A percentile compares a stretch with the other conserved stretches of the same genome.
These are phyloP conservation scores for Pomatorhinus ruficollis DNA, from an alignment of 2,113 vertebrate genomes.

Conservation along the genomic window DNA sequence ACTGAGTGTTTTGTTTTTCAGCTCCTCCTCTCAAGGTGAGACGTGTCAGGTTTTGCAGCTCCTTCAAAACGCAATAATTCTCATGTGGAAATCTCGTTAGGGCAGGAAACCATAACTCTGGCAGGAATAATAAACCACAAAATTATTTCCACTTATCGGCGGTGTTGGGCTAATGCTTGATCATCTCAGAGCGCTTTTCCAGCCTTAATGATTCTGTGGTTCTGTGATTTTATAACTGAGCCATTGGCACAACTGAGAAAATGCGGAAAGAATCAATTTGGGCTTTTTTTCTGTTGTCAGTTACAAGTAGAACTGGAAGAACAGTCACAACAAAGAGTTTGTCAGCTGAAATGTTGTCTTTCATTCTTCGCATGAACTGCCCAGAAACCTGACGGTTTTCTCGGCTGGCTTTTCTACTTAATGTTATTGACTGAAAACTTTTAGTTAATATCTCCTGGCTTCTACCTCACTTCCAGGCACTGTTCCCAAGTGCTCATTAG, in stretches of 20 bases:
- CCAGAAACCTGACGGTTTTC: background rate
- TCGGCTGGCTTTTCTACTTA: background rate
- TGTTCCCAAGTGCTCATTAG: background rate
- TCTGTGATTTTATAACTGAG: background rate
- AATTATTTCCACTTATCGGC: background rate
- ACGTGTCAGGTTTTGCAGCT: background rate
- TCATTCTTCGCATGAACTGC: background rate
- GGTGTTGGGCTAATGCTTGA: background rate
- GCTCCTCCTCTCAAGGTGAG: background rate
- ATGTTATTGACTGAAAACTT: background rate
- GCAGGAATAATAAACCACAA: background rate
- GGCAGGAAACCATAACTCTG: background rate
- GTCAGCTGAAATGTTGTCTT: background rate
- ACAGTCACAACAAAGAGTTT: background rate
- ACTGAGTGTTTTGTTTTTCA: accelerated
- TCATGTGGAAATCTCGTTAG: background rate
- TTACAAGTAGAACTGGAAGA: background rate
- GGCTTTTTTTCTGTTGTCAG: background rate
- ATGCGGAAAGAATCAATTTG: background rate
- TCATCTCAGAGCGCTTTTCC: background rate
- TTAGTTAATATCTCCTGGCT: background rate
- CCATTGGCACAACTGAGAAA: background rate
- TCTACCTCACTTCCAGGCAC: background rate
- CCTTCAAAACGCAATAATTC: background rate
- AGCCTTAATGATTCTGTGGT: background rate